Base-by-base conservation (phyloP, 2,797 vertebrate species). In the Basileuterus tristriatus region DNA sequence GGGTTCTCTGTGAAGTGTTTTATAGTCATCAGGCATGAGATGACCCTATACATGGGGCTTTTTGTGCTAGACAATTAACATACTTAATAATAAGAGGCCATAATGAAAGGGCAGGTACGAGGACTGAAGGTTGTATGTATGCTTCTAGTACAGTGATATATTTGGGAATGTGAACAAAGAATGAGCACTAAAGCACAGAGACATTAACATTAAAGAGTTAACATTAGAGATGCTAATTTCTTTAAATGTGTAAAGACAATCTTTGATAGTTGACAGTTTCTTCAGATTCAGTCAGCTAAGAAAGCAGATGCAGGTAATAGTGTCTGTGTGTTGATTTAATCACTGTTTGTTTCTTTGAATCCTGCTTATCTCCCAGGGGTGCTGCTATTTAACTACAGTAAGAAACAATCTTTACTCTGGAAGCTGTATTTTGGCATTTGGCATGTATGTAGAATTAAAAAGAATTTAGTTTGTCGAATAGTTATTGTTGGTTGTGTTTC, bases 291-390 rank as follows among this genome's bases (percentile, higher is more conserved):
- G 34, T 52, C 41, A 83, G 44, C 36, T 83, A 68, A 68, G 64
- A 64, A 83, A 77, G 43, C 34, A 93, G 47, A 82, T 77, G 30
- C n/a, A 71, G 68, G 68, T 71, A 65, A 26, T 60, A 32, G 14
- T 85, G 30, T 85, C 79, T 75, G 7, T 80, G 26, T 83, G 64
- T 90, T 87, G 82, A 64, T 84, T 85, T 89, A 89, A 72, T 91
- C 46, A 44, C 36, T 52, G 23, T 67, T 87, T 81, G 70, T 71
- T 83, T 94, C 75, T 85, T 83, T 81, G 37, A 87, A 83, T 89
- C 37, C 58, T 65, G n/a, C 0, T 96, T 85, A 43, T 83, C 34
- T 91, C 43, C 46, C 12, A 3, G 49, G 8, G 27, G 39, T 62
- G 63, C 50, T 77, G n/a, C 52, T 89, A 5, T 79, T 92, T 89